Evolutionary conservation across 1,140 invertebrate species (phyloP).

Genomic region (Galendromus occidentalis): DNA sequence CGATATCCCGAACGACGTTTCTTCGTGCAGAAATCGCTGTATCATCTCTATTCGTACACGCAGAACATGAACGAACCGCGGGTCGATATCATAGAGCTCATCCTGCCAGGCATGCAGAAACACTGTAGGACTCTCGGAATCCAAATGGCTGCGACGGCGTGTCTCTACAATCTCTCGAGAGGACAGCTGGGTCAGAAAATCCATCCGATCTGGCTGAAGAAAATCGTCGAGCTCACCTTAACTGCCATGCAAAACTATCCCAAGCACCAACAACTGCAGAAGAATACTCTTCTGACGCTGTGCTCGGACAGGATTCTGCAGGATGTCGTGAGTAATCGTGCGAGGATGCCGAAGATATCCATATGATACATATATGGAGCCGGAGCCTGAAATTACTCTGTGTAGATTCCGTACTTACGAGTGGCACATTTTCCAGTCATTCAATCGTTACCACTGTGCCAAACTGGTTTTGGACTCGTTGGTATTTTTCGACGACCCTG

Average conservation of each 20-base stretch:
- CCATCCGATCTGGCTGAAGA: slow-evolving; percentile 42
- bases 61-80: slow-evolving; percentile 37
- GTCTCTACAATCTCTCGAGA: slow-evolving; percentile 55
- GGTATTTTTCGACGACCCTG: slow-evolving; percentile 46
- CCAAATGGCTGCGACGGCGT: slow-evolving; percentile 59
- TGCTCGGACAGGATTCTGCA: slow-evolving; percentile 40
- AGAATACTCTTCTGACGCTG: slow-evolving; percentile 15
- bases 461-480: slow-evolving; percentile 52
- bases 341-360: neutral
- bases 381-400: slow-evolving; percentile 15
- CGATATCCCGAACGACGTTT: slow-evolving; percentile 39
- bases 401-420: neutral
- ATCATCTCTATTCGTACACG: slow-evolving; percentile 46
- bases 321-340: slow-evolving; percentile 32
- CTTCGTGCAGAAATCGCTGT: slow-evolving; percentile 49
- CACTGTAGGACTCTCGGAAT: slow-evolving; percentile 44
- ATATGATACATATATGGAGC: slow-evolving; percentile 18
- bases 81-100: slow-evolving; percentile 44
- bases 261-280: slow-evolving; percentile 35
- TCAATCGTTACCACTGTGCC: slow-evolving; percentile 51
- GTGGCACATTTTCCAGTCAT: slow-evolving; percentile 28
- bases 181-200: slow-evolving; percentile 42
- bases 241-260: slow-evolving; percentile 51
- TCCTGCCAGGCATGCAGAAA: slow-evolving; percentile 45
- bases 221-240: slow-evolving; percentile 46